Evolutionary conservation across 1,140 invertebrate species (phyloP).

Genomic region (Samia ricini): DNA sequence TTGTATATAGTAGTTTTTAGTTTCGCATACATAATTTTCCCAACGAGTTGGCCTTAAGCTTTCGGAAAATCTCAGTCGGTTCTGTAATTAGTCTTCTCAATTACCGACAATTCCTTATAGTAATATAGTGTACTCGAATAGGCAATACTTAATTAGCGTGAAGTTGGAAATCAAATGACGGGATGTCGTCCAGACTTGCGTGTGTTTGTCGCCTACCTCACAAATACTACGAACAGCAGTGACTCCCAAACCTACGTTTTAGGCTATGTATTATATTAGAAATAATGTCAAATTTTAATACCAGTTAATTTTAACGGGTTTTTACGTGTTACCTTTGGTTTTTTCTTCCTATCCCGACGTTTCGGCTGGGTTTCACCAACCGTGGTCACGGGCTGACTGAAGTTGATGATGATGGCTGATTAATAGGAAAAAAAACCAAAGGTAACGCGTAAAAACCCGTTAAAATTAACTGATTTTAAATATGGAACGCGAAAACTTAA

Average conservation of each 20-base stretch:
- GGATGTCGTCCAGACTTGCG: constrained; percentile 17
- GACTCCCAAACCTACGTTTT: neutral
- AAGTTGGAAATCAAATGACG: constrained; percentile 18
- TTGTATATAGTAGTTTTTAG: neutral
- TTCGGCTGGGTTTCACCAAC: too few relatives aligned
- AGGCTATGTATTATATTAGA: neutral
- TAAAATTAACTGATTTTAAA: too few relatives aligned
- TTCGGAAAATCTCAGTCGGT: neutral
- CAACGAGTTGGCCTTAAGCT: neutral
- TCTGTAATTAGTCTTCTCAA: constrained; percentile 5
- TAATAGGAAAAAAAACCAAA: too few relatives aligned
- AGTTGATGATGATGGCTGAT: too few relatives aligned
- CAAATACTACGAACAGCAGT: neutral
- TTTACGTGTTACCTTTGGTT: too few relatives aligned
- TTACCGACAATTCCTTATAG: constrained; percentile 23
- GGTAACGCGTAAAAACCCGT: too few relatives aligned
- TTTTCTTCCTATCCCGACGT: too few relatives aligned
- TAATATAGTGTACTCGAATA: constrained; percentile 20
- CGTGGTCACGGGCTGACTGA: too few relatives aligned
- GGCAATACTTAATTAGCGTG: constrained; percentile 24
- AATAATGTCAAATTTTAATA: too few relatives aligned
- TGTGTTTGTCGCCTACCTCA: constrained; percentile 9
- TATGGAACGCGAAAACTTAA: too few relatives aligned
- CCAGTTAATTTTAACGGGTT: too few relatives aligned
- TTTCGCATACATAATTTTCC: neutral